Conservation (phyloP, 2,113 vertebrate genomes). For the Hippolais icterina region DNA sequence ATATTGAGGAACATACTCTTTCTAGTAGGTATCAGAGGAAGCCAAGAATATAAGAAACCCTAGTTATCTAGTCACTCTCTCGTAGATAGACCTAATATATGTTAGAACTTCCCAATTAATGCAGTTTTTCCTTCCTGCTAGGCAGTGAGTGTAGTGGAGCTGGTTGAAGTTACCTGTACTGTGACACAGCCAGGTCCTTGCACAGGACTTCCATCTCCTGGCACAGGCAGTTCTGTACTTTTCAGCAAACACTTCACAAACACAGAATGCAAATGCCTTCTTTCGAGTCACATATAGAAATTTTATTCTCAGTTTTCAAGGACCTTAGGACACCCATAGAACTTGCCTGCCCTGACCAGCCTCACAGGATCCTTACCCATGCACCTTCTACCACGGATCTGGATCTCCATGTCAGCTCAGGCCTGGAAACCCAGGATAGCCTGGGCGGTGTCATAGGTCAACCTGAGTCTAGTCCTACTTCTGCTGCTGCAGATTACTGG, state of each 20-base stretch:
- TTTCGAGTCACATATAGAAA: background rate
- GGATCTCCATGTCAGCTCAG: background rate
- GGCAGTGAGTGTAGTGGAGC: background rate
- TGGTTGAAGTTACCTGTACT: background rate
- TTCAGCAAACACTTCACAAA: background rate
- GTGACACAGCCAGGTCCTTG: background rate
- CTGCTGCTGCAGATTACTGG: background rate
- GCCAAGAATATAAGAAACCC: background rate
- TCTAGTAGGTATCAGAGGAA: background rate
- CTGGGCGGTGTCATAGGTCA: background rate
- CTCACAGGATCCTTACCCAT: accelerated
- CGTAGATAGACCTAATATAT: background rate
- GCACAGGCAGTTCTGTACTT: background rate
- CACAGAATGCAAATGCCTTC: background rate
- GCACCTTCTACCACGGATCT: background rate
- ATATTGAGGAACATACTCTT: background rate
- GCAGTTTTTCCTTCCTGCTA: background rate
- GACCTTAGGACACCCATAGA: background rate
- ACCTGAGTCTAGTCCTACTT: accelerated
- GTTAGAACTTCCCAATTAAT: background rate
- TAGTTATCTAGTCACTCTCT: background rate
- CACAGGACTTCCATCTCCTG: background rate
- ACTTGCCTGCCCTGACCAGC: background rate
- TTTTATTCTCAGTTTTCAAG: background rate
- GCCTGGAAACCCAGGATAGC: background rate